These are phyloP conservation scores for Tipula lateralis DNA, from an alignment of 2,888 invertebrate species.

Conservation along the genomic window DNA sequence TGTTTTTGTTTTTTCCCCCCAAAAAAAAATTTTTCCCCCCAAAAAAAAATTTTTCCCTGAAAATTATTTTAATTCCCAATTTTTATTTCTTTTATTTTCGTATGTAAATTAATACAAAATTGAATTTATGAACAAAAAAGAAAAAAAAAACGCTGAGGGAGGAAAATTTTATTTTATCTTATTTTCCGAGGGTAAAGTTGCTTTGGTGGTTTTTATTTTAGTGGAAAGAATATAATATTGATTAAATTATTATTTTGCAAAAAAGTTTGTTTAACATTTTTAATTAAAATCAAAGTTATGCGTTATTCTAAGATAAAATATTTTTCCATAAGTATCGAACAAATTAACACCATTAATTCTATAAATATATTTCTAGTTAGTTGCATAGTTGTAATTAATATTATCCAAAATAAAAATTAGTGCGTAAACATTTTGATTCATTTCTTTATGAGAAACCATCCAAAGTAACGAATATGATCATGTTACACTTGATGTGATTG, in stretches of 20 bases:
- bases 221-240: not conserved
- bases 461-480: not conserved
- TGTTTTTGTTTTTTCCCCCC: not conserved
- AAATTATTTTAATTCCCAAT: not conserved
- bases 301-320: not conserved
- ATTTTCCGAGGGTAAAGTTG: not conserved
- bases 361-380: not conserved
- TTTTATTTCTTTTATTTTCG: not conserved
- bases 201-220: not conserved
- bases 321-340: not conserved
- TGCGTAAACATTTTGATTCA: not conserved
- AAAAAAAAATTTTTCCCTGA: not conserved
- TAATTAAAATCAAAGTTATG: not conserved
- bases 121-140: not conserved
- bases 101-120: conserved; percentile 11
- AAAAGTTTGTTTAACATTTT: not conserved
- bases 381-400: not conserved
- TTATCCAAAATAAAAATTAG: not conserved
- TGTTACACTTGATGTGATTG: not conserved
- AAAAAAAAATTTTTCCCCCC: no score
- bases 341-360: not conserved
- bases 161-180: not conserved
- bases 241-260: not conserved
- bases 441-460: not conserved
- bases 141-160: not conserved